phyloP scores from a whole-genome alignment of 2,888 invertebrate genomes.

The Ophonus ardosiacus region DNA sequence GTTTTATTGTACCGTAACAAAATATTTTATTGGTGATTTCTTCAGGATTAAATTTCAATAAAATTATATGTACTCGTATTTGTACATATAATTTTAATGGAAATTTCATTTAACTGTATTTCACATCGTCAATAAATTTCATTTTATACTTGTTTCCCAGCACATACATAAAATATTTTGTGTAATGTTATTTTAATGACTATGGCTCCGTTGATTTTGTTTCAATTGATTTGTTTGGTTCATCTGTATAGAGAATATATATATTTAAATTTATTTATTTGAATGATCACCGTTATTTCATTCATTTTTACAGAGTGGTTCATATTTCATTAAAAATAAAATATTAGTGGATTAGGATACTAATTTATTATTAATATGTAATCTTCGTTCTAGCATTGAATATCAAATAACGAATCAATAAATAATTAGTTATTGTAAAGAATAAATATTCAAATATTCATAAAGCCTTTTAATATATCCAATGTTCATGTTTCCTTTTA shows the following conservation, averaged over 20 bases:
- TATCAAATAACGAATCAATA: too few species aligned
- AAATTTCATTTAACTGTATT: background rate
- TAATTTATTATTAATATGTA: background rate
- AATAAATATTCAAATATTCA: too few species aligned
- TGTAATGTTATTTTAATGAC: constrained; percentile 17
- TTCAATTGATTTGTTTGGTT: background rate
- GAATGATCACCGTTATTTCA: background rate
- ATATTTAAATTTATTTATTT: constrained; percentile 14
- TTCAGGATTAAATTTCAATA: background rate
- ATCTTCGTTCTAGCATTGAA: background rate
- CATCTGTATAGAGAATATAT: background rate
- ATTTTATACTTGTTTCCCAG: background rate
- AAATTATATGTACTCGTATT: background rate
- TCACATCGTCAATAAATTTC: constrained; percentile 14
- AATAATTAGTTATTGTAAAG: too few species aligned
- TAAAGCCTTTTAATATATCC: too few species aligned
- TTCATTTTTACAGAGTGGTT: background rate
- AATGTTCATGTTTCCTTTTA: too few species aligned
- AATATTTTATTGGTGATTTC: background rate
- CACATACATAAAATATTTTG: constrained; percentile 1
- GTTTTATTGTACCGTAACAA: background rate
- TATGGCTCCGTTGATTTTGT: background rate
- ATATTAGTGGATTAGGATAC: background rate
- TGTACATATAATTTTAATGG: background rate
- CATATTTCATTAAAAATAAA: background rate